Base-by-base conservation (phyloP, 2,888 invertebrate species). In the Spilosoma lubricipeda region DNA sequence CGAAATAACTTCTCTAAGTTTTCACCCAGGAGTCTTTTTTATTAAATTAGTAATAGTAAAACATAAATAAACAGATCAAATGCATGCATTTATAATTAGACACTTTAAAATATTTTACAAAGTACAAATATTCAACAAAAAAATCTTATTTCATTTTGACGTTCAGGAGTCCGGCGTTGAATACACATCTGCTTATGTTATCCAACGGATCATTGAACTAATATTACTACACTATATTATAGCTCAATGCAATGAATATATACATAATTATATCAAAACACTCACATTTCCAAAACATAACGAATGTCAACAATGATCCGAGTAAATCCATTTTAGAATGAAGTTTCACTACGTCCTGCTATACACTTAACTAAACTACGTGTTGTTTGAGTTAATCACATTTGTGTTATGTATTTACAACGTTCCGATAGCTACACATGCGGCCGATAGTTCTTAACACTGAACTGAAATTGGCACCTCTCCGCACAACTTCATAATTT, bases 401-500 rank as follows among this genome's bases (percentile, higher is more conserved):
- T 88, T 85, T 83, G 77, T 74, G 70, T 77, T 83, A 83, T 81
- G 79, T 86, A 82, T 88, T 87, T 86, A 87, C 85, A 84, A 87
- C 80, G 82, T 82, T 85, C 83, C 87, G 87, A 85, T 84, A 84
- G 85, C 83, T 80, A 85, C 87, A 85, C 89, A 86, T 89, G 87
- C 86, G 90, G 88, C 87, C 86, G 86, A 83, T 87, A 87, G 88
- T 86, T 89, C 85, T 87, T 88, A 84, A 87, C 88, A 87, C 88
- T 87, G 88, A 86, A 93, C 92, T 93, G 93, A 89, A 91, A 91
- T 89, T 88, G 90, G 88, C 89, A 86, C 86, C 87, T 84, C 86
- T 83, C 85, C 89, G 86, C 88, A 89, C 89, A 86, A 87, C 86
- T 87, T 73, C 88, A 90, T 95, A 94, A 95, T 91, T 95, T 94